Conservation (phyloP, 53 echinoderm and acorn worm genomes). For the Luidia sarsii region DNA sequence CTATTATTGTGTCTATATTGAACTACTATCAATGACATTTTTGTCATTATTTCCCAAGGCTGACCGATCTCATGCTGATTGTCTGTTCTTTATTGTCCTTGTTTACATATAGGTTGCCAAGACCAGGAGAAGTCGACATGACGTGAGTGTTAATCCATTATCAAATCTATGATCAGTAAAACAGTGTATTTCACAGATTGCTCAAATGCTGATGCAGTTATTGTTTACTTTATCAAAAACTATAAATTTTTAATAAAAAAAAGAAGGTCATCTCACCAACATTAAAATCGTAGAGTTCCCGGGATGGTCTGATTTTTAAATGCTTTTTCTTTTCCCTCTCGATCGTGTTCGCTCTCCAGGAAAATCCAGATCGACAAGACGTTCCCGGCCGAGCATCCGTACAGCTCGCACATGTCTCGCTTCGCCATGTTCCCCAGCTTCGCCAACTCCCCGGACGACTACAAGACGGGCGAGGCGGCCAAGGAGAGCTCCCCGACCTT, state of each 20-base stretch:
- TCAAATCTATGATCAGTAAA: too few species aligned
- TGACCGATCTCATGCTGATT: neutral
- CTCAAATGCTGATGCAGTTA: too few species aligned
- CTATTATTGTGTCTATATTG: too few species aligned
- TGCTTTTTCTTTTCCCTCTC: neutral
- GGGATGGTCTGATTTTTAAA: neutral
- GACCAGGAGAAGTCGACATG: conserved; percentile 93
- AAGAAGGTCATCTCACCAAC: too few species aligned
- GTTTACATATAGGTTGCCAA: conserved; percentile 70
- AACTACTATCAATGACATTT: too few species aligned
- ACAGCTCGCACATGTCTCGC: conserved; percentile 96
- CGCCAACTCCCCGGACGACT: conserved; percentile 80
- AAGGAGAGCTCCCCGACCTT: conserved; percentile 60
- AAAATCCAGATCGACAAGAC: conserved; percentile 83
- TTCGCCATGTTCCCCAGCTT: conserved; percentile 97
- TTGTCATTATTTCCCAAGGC: too few species aligned
- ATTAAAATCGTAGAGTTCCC: too few species aligned
- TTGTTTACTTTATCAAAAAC: too few species aligned
- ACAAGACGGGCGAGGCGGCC: conserved; percentile 84
- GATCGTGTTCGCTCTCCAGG: conserved; percentile 35
- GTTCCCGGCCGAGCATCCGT: conserved; percentile 98
- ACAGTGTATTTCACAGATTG: too few species aligned
- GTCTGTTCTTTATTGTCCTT: conserved; percentile 14
- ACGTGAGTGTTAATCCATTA: conserved; percentile 84
- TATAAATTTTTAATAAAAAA: too few species aligned